Conservation (phyloP, 2,888 invertebrate species). For the Elegia similella region DNA sequence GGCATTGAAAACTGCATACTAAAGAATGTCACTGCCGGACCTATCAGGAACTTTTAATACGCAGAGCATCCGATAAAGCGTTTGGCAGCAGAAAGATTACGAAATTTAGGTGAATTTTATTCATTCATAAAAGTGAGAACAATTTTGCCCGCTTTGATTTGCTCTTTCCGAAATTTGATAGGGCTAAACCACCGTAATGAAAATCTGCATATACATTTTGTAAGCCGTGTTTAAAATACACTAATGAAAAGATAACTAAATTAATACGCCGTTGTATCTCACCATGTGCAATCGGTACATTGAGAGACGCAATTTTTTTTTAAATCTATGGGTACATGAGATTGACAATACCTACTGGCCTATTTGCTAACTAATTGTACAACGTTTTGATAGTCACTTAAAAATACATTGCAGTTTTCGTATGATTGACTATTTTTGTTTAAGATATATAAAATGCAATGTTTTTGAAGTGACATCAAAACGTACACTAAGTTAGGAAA, state of each 20-base stretch:
- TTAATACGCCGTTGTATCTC: too few relatives aligned
- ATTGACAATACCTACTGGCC: too few relatives aligned
- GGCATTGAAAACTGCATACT: slow-evolving; percentile 7
- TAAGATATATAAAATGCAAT: too few relatives aligned
- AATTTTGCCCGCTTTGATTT: neutral
- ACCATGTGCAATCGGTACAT: too few relatives aligned
- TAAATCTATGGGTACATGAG: too few relatives aligned
- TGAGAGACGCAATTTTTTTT: too few relatives aligned
- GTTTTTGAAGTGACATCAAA: too few relatives aligned
- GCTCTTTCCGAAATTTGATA: neutral
- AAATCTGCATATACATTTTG: neutral
- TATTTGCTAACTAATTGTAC: too few relatives aligned
- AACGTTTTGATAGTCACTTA: too few relatives aligned
- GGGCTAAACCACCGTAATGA: neutral
- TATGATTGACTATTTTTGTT: too few relatives aligned
- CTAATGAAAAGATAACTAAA: neutral
- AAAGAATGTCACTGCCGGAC: slow-evolving; percentile 3
- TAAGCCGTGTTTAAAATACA: neutral
- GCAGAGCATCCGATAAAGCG: neutral
- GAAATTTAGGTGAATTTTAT: slow-evolving; percentile 3
- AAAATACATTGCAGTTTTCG: too few relatives aligned
- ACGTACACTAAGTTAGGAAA: too few relatives aligned
- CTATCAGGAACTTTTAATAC: neutral
- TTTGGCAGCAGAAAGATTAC: neutral
- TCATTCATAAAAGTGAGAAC: neutral